phyloP scores from a whole-genome alignment of 2,797 vertebrate species.

The Euphonia xanthogaster region DNA sequence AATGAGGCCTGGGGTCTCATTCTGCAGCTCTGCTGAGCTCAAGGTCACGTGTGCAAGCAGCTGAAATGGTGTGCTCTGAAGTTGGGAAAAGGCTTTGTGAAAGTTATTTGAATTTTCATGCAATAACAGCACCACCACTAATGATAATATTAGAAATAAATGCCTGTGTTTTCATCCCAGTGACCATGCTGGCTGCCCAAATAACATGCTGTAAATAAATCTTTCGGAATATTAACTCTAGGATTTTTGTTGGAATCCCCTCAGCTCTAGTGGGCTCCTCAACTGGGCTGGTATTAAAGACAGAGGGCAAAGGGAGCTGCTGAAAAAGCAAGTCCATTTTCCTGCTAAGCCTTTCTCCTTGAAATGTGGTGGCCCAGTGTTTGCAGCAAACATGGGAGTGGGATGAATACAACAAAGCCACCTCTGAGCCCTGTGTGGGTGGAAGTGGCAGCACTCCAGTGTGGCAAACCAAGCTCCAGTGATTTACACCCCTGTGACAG shows the following conservation, averaged over 20 bases:
- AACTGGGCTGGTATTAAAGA: background rate
- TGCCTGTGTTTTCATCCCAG: background rate
- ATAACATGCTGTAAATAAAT: background rate
- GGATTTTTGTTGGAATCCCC: background rate
- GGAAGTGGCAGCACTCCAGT: background rate
- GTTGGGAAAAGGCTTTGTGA: background rate
- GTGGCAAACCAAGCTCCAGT: background rate
- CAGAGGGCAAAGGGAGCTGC: background rate
- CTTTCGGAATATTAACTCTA: background rate
- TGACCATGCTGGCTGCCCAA: background rate
- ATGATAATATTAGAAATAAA: background rate
- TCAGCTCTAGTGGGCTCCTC: background rate
- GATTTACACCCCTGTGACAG: background rate
- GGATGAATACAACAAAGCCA: background rate
- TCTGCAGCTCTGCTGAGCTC: background rate
- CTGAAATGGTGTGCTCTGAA: background rate
- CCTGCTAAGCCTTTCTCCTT: background rate
- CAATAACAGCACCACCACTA: background rate
- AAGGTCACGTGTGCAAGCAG: background rate
- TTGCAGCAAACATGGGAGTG: background rate
- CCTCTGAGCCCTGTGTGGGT: background rate
- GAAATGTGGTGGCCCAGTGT: background rate
- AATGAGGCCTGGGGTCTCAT: background rate
- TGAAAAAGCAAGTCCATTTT: background rate
- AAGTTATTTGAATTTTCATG: background rate